Conservation (phyloP, 2,888 invertebrate genomes). For the Nomada ruficornis region DNA sequence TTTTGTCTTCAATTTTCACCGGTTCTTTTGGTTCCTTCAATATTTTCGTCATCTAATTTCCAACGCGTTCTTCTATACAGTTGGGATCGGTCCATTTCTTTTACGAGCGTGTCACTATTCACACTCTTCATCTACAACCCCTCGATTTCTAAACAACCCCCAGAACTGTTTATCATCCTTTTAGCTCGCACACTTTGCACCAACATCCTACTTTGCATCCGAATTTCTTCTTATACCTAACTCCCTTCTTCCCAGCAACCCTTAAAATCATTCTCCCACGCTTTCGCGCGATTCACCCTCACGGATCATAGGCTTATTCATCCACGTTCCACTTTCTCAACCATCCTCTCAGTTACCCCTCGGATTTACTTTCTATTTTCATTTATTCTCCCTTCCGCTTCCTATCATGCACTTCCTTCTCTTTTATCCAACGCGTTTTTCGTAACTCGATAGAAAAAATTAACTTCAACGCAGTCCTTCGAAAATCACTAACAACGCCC, state of each 20-base stretch:
- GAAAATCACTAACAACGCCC: no score
- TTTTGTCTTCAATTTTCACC: neutral
- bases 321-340: neutral
- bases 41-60: neutral
- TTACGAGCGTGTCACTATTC: no score
- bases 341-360: neutral
- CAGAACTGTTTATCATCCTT: neutral
- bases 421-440: no score
- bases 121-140: neutral
- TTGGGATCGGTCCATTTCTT: neutral
- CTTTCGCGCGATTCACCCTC: neutral
- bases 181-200: neutral
- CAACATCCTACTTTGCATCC: conserved; percentile 17
- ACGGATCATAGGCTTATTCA: conserved; percentile 17
- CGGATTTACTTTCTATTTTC: no score
- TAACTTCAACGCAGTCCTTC: no score
- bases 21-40: neutral
- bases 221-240: neutral
- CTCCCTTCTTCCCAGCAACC: neutral
- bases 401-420: no score
- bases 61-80: neutral
- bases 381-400: no score
- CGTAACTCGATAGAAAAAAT: no score
- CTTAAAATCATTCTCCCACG: neutral
- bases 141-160: neutral